Base-by-base conservation (phyloP, 2,888 invertebrate species). In the Xestia c-nigrum region DNA sequence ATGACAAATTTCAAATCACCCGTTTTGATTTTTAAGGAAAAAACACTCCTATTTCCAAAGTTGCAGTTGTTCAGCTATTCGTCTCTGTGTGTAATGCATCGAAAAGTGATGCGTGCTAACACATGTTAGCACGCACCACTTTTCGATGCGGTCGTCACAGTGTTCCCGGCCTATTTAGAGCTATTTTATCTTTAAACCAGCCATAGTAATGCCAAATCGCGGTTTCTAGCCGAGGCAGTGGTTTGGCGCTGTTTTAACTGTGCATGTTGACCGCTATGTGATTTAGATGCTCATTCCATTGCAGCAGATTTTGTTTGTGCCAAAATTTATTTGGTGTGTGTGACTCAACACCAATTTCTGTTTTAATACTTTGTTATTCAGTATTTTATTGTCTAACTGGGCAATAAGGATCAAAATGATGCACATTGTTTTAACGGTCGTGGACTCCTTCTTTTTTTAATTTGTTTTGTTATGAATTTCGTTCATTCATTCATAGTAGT, bases 191-290 rank as follows among this genome's bases (percentile, higher is more conserved):
- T 64, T 79, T 72, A 55, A 72, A 73, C 61, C 68, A 71, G 65
- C 72, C 31, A 78, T 74, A 84, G 69, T 69, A 73, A 85, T 83
- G 83, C 74, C 86, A 84, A 84, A 85, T 74, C 46, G 83, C 16
- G 86, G 83, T 74, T 74, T 61, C 83, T 83, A 74, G 38, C 63
- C n/a, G 66, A 46, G 47, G 43, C 79, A 55, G 79, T 59, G 83
- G 83, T 86, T 86, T 84, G 83, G 83, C 83, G 71, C 86, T 55
- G 71, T 72, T 78, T 78, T 64, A 69, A 74, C 83, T 64, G 63
- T 55, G 63, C 78, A 43, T 84, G 68, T 70, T 67, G 68, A 86
- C 73, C 65, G 21, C 57, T 43, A 16, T 10, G 73, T 84, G 86
- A 84, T 84, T 84, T 84, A 84, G 74, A 59, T 63, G 74, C 65